Evolutionary conservation across 2,797 vertebrate species (phyloP), one percentile per base, ranked within the genome.

Genomic region (Staurois parvus): DNA sequence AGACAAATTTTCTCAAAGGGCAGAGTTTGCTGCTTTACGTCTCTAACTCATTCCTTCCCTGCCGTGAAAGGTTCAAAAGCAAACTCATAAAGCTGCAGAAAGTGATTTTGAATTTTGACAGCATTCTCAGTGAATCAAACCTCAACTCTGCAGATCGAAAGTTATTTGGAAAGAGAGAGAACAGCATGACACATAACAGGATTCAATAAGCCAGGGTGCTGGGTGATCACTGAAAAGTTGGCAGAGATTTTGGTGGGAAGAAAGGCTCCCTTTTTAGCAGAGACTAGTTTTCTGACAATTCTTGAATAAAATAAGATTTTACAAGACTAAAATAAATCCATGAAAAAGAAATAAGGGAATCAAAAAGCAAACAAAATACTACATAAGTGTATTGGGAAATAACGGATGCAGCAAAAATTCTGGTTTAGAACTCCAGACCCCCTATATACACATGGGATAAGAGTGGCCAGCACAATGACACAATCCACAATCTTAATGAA

Each of bases 71-170:
- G 30, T 79, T 87, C n/a, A 68, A 87, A 87, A 87, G 81, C 72
- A 83, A 75, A 83, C 69, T 79, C 45, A 79, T 83, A 87, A 87
- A 79, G 76, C 59, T 24, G 42, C 37, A 42, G 66, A 78, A 62
- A 78, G 75, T 59, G 75, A 87, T 79, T 87, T 73, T 24, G 76
- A 79, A 84, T 68, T 84, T 84, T 87, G 76, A 87, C 62, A 79
- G 73, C 81, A 83, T 42, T 75, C 17, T 68, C 45, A 30, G 32
- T 24, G 85, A 82, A 74, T 83, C 69, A 73, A 74, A 82, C 74
- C 24, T 66, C 62, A 73, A 69, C 75, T 83, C 48, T n/a, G 48
- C 45, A 68, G 70, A 83, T 79, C 37, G 37, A 87, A 87, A 79
- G 85, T 87, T 87, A 87, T 84, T 87, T 79, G 42, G 74, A 75